Percentiles rank a stretch among this genome's conserved stretches.
These are phyloP conservation scores for Sebastes ruberrimus DNA, from an alignment of 2,797 vertebrate genomes.

Conservation along the genomic window DNA sequence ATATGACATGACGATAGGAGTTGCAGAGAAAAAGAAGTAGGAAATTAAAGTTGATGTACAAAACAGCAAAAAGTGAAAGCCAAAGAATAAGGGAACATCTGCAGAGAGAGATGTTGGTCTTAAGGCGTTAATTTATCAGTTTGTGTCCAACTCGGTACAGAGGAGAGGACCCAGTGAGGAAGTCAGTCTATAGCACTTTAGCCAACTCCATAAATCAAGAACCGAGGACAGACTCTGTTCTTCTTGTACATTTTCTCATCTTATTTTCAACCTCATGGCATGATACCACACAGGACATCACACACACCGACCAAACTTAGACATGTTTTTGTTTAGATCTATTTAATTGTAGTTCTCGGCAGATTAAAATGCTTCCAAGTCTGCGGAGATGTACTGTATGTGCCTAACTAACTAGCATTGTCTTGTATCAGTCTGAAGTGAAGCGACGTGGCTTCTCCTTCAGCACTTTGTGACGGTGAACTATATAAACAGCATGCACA, in stretches of 20 bases:
- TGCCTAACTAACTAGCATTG: conserved; percentile 81
- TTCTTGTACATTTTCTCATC: conserved; percentile 42
- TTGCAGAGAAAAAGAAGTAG: background rate
- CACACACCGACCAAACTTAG: conserved; percentile 45
- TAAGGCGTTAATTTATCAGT: conserved; percentile 35
- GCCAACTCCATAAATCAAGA: conserved; percentile 57
- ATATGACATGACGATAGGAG: conserved; percentile 10
- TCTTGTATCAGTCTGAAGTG: conserved; percentile 70
- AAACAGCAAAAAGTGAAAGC: conserved; percentile 66
- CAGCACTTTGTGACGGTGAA: conserved; percentile 64
- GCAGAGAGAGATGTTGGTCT: conserved; percentile 40
- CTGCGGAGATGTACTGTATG: conserved; percentile 82
- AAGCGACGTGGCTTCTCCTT: conserved; percentile 46
- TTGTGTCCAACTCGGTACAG: conserved; percentile 36
- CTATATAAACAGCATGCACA: conserved; percentile 72
- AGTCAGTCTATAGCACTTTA: conserved; percentile 82
- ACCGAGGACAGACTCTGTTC: conserved; percentile 28
- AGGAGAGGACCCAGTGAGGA: conserved; percentile 29
- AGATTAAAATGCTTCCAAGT: conserved; percentile 79
- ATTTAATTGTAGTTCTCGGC: conserved; percentile 72
- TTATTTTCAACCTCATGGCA: conserved; percentile 50
- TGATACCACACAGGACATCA: conserved; percentile 42
- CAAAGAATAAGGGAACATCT: conserved; percentile 75
- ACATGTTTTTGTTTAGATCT: conserved; percentile 50
- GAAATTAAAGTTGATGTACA: conserved; percentile 30